These are phyloP conservation scores for Chelon labrosus DNA, from an alignment of 2,797 vertebrate genomes.

Conservation along the genomic window DNA sequence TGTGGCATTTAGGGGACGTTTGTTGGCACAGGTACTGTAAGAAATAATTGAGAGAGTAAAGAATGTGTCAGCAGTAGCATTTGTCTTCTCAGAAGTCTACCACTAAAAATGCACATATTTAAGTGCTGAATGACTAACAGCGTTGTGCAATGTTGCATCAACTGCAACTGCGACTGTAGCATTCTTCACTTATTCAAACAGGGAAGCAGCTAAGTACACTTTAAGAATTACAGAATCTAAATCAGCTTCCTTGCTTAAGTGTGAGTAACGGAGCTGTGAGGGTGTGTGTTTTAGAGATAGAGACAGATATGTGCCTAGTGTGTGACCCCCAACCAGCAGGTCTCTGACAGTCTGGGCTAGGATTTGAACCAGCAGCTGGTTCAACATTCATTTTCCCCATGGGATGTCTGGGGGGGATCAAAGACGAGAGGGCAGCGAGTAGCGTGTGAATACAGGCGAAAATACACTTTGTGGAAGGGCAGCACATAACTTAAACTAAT, in stretches of 20 bases:
- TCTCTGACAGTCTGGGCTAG: conserved; percentile 48
- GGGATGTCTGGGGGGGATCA: conserved; percentile 46
- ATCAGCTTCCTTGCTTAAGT: conserved; percentile 31
- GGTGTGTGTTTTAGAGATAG: conserved; percentile 52
- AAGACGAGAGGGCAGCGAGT: conserved; percentile 37
- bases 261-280: conserved; percentile 55
- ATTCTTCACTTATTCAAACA: conserved; percentile 37
- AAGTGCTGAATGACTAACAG: conserved; percentile 18
- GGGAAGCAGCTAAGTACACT: conserved; percentile 14
- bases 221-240: conserved; percentile 22
- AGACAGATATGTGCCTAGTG: conserved; percentile 46
- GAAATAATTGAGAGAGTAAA: conserved; percentile 53
- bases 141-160: conserved; percentile 38
- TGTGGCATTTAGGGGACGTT: conserved; percentile 65
- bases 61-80: conserved; percentile 38
- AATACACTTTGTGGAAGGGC: conserved; percentile 13
- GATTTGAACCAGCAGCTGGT: conserved; percentile 70
- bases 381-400: conserved; percentile 50
- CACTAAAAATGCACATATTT: conserved; percentile 27
- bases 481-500: background rate
- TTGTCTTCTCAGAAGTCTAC: conserved; percentile 23
- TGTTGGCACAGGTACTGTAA: conserved; percentile 29
- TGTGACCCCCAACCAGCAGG: conserved; percentile 64
- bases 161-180: conserved; percentile 5
- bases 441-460: conserved; percentile 48